Conservation (phyloP, 2,797 vertebrate genomes). For the Helicolenus hilgendorfi region DNA sequence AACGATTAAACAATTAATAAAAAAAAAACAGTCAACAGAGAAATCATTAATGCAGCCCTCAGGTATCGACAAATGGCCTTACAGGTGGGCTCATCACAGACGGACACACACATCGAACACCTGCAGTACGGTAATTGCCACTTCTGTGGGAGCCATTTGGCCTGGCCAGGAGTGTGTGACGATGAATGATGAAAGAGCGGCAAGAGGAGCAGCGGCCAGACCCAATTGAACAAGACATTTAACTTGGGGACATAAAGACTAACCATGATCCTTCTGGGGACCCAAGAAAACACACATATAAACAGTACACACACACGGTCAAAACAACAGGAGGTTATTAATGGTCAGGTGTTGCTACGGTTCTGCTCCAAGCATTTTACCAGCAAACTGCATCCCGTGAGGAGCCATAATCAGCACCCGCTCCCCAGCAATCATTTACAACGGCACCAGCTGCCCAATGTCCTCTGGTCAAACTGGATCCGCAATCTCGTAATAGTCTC, state of each 20-base stretch:
- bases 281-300: conserved; percentile 59
- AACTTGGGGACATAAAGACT: conserved; percentile 57
- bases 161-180: conserved; percentile 10
- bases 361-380: conserved; percentile 69
- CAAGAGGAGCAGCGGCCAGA: conserved; percentile 1
- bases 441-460: conserved; percentile 68
- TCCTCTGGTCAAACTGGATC: conserved; percentile 75
- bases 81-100: neutral
- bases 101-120: neutral
- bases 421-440: conserved; percentile 72
- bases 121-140: neutral
- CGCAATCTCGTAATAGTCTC: conserved; percentile 70
- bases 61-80: neutral
- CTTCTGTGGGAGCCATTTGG: conserved; percentile 2
- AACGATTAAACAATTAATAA: neutral
- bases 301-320: conserved; percentile 24
- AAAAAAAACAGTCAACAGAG: neutral
- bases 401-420: conserved; percentile 69
- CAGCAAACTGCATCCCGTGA: conserved; percentile 68
- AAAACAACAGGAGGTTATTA: conserved; percentile 81
- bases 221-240: conserved; percentile 59
- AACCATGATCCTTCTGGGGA: conserved; percentile 54
- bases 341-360: conserved; percentile 65
- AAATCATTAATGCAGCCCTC: neutral
- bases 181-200: conserved; percentile 33